Conservation (phyloP, 1,140 invertebrate species). For the Heliconius eleuchia region DNA sequence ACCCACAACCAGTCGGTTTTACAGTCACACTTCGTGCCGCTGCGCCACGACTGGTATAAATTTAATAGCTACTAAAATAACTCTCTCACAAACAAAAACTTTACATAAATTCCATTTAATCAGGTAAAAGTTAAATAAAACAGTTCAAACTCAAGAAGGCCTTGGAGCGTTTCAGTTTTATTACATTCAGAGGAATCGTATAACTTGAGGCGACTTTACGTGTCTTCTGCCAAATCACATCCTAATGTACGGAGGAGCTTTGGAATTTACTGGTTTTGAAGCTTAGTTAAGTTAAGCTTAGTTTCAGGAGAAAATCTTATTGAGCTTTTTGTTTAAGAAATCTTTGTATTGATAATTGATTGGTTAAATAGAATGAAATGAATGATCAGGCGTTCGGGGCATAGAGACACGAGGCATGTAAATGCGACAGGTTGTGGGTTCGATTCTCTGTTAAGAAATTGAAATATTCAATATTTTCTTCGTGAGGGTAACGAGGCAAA, state of each 20-base stretch:
- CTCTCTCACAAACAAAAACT: neutral
- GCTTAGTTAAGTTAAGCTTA: too few species aligned
- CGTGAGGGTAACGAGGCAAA: too few species aligned
- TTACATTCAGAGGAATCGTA: constrained; percentile 8
- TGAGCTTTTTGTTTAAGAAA: neutral
- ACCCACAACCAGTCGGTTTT: too few species aligned
- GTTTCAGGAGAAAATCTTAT: neutral
- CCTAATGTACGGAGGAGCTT: neutral
- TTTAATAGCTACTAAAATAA: neutral
- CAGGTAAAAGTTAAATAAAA: constrained; percentile 11
- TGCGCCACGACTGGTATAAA: too few species aligned
- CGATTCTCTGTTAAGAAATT: too few species aligned
- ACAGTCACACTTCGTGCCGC: too few species aligned
- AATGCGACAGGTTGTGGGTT: too few species aligned
- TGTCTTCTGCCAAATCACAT: neutral
- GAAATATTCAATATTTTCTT: too few species aligned
- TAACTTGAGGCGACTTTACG: constrained; percentile 8
- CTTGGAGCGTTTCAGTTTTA: neutral
- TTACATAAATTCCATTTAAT: neutral
- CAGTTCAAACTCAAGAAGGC: neutral
- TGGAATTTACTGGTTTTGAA: neutral
- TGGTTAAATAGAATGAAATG: neutral
- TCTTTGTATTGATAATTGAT: neutral
- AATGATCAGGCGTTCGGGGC: too few species aligned
- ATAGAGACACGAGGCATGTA: too few species aligned